Evolutionary conservation across 2,888 invertebrate genomes (phyloP).

Genomic region (Drosophila ustulata): DNA sequence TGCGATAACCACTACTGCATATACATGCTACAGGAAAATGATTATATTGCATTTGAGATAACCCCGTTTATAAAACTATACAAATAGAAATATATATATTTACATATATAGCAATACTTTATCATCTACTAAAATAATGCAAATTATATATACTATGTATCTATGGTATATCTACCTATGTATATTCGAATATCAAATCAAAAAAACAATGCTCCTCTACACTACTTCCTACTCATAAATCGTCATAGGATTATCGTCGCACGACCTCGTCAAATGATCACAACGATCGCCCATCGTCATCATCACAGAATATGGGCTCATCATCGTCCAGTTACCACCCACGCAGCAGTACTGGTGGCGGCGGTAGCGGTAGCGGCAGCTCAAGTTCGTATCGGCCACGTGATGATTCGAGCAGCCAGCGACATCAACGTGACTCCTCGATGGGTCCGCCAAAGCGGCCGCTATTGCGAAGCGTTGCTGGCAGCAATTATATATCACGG

Average conservation of each 20-base stretch:
- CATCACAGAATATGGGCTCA: conserved; percentile 77
- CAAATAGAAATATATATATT: conserved; percentile 41
- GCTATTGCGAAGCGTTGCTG: conserved; percentile 80
- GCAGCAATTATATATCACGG: conserved; percentile 82
- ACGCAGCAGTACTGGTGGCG: conserved; percentile 70
- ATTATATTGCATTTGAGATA: conserved; percentile 64
- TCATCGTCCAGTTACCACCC: conserved; percentile 76
- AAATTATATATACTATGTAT: conserved; percentile 39
- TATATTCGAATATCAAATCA: conserved; percentile 68
- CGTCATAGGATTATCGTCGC: conserved; percentile 85
- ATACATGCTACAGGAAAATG: conserved; percentile 72
- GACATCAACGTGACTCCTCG: conserved; percentile 80
- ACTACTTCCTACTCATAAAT: conserved; percentile 84
- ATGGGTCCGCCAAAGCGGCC: conserved; percentile 84
- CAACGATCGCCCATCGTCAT: conserved; percentile 84
- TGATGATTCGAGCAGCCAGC: conserved; percentile 69
- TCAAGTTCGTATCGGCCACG: conserved; percentile 71
- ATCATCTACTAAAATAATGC: conserved; percentile 56
- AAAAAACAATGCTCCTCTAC: conserved; percentile 73
- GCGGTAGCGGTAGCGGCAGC: conserved; percentile 65
- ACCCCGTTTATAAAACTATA: conserved; percentile 52
- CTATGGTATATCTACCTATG: conserved; percentile 48
- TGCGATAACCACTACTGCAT: conserved; percentile 70
- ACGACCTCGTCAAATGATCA: conserved; percentile 81
- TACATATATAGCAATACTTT: conserved; percentile 65